phyloP scores from a whole-genome alignment of 2,888 invertebrate genomes.

The Ophion ellenae region DNA sequence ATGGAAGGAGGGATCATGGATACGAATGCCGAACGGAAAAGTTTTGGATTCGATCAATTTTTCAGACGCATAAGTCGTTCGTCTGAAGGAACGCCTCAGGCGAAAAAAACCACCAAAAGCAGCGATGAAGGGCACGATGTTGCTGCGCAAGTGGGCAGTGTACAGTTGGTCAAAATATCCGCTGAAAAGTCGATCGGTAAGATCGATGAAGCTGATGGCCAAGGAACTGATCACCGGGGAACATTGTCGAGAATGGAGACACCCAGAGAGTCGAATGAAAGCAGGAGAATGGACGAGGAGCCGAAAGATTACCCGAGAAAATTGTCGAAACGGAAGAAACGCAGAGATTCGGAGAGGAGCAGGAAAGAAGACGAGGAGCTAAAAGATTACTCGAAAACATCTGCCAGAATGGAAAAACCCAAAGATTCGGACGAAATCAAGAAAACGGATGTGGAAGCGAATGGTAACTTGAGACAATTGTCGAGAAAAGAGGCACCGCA shows the following conservation, averaged over 20 bases:
- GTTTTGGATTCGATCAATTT: constrained; percentile 38
- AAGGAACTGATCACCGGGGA: not conserved
- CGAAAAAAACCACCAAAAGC: constrained; percentile 25
- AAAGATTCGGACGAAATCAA: not conserved
- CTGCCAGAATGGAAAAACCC: not conserved
- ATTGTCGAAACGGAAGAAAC: not conserved
- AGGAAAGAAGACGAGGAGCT: not conserved
- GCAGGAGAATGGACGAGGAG: not conserved
- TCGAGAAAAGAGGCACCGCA: constrained; percentile 60
- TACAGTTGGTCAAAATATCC: not conserved
- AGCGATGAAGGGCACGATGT: constrained; percentile 26
- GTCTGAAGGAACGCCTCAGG: not conserved
- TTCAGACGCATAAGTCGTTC: constrained; percentile 33
- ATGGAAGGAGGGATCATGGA: constrained; percentile 39
- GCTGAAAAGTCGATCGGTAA: not conserved
- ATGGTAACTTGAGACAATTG: constrained; percentile 70
- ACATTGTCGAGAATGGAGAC: not conserved
- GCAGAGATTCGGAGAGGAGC: not conserved
- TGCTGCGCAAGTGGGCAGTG: not conserved
- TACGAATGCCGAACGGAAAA: constrained; percentile 16
- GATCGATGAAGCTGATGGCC: not conserved
- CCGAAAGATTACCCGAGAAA: not conserved
- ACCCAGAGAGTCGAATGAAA: not conserved
- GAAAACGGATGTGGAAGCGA: constrained; percentile 48
- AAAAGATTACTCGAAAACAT: not conserved